phyloP scores from a whole-genome alignment of 2,888 invertebrate genomes.

The Nomada fucata region DNA sequence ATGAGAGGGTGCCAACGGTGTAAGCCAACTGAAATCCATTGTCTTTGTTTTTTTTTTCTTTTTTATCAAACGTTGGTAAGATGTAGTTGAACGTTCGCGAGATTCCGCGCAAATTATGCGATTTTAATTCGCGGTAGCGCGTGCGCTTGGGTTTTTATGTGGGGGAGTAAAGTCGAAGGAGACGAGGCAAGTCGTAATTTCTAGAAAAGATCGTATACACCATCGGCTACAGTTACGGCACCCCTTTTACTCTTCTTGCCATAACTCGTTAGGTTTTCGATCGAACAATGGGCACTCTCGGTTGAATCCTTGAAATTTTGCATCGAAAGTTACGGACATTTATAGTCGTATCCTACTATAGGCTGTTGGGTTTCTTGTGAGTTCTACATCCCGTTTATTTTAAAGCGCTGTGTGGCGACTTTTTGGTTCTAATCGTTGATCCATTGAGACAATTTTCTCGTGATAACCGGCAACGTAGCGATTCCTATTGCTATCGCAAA shows the following conservation, averaged over 20 bases:
- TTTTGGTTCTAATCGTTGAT: slow-evolving; percentile 1
- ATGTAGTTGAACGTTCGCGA: no score
- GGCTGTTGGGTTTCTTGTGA: background rate
- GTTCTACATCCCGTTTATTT: background rate
- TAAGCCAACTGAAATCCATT: background rate
- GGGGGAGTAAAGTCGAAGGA: no score
- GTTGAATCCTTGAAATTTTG: slow-evolving; percentile 17
- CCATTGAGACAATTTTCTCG: no score
- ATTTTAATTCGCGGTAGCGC: no score
- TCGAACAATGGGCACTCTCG: slow-evolving; percentile 24
- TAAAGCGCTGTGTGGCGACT: background rate
- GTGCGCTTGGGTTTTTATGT: no score
- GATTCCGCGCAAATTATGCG: no score
- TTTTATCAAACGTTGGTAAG: no score
- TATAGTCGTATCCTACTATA: background rate
- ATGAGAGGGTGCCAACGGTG: no score
- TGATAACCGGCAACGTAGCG: background rate
- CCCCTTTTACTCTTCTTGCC: background rate
- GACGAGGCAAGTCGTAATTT: background rate
- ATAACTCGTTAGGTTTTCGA: background rate
- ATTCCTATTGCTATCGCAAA: background rate
- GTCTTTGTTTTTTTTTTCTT: no score
- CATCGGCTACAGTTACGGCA: background rate
- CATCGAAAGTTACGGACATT: background rate
- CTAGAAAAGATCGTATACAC: background rate